These are phyloP conservation scores for Whitmania pigra DNA, from an alignment of 1,140 invertebrate genomes.

Conservation along the genomic window DNA sequence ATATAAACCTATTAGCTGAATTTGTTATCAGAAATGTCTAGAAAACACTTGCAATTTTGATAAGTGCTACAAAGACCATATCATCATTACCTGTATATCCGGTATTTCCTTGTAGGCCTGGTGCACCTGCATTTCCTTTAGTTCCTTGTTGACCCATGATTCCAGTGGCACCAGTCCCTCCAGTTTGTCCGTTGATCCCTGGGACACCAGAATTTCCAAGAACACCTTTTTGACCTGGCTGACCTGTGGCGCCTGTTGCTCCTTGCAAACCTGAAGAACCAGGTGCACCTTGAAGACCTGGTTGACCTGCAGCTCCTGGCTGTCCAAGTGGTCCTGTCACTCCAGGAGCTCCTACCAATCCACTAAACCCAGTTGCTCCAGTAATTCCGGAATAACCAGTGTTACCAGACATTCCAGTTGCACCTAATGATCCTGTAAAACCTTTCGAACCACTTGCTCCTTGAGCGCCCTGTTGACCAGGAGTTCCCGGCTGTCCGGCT, in stretches of 20 bases:
- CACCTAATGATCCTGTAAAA: constrained; percentile 12
- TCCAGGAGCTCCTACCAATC: background rate
- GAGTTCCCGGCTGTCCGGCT: constrained; percentile 17
- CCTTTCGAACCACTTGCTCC: background rate
- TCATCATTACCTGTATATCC: constrained; percentile 11
- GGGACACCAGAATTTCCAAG: constrained; percentile 14
- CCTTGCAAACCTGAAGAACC: background rate
- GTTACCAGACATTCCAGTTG: constrained; percentile 8
- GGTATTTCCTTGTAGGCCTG: constrained; percentile 10
- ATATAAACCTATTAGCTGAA: too few relatives aligned
- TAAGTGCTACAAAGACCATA: background rate
- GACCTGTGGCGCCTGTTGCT: constrained; percentile 4
- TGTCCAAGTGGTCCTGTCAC: background rate
- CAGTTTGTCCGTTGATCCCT: constrained; percentile 6
- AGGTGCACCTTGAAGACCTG: constrained; percentile 12
- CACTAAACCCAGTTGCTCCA: background rate
- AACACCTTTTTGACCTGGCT: constrained; percentile 1
- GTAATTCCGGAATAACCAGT: background rate
- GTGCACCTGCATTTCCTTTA: background rate
- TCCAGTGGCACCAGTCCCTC: background rate
- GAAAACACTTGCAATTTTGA: background rate
- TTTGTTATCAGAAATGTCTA: too few relatives aligned
- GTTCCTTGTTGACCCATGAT: background rate
- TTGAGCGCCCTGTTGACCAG: background rate
- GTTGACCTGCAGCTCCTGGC: constrained; percentile 2